Evolutionary conservation across 2,113 vertebrate genomes (phyloP).

Genomic region (Machaerirhynchus nigripectus): DNA sequence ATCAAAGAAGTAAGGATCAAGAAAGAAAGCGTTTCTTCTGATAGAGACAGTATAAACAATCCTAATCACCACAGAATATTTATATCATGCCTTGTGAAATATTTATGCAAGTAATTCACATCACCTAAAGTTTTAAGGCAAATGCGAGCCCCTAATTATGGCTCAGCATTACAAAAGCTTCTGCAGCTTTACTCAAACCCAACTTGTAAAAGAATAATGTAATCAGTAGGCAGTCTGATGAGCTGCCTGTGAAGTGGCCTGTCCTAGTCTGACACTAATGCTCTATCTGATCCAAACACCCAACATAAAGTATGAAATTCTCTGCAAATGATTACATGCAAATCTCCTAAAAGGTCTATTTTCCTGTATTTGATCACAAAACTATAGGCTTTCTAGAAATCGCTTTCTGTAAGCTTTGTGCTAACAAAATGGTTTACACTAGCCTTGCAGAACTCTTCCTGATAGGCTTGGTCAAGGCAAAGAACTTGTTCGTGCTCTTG

Average conservation of each 20-base stretch:
- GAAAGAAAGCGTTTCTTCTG: neutral
- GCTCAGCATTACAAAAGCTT: slow-evolving; percentile 43
- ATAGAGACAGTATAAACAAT: slow-evolving; percentile 9
- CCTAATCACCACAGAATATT: neutral
- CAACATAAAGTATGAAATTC: slow-evolving; percentile 16
- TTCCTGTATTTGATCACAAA: slow-evolving; percentile 32
- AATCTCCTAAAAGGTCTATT: slow-evolving; percentile 49
- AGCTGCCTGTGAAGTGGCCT: neutral
- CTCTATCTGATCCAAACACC: slow-evolving; percentile 41
- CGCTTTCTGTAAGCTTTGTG: slow-evolving; percentile 2
- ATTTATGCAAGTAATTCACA: slow-evolving; percentile 42
- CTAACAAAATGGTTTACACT: slow-evolving; percentile 14
- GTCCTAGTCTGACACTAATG: slow-evolving; percentile 51
- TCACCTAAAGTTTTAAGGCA: slow-evolving; percentile 23
- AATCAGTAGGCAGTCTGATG: slow-evolving; percentile 24
- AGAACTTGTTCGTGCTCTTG: neutral
- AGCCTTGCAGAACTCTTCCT: neutral
- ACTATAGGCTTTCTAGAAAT: slow-evolving; percentile 8
- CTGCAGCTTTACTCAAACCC: slow-evolving; percentile 1
- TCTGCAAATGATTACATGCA: slow-evolving; percentile 32
- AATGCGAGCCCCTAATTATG: neutral
- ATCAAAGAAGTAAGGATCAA: neutral
- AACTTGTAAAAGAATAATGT: slow-evolving; percentile 45
- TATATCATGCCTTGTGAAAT: neutral
- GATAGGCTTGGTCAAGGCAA: neutral